phyloP scores from a whole-genome alignment of 2,113 vertebrate genomes.

The Apteryx mantelli region DNA sequence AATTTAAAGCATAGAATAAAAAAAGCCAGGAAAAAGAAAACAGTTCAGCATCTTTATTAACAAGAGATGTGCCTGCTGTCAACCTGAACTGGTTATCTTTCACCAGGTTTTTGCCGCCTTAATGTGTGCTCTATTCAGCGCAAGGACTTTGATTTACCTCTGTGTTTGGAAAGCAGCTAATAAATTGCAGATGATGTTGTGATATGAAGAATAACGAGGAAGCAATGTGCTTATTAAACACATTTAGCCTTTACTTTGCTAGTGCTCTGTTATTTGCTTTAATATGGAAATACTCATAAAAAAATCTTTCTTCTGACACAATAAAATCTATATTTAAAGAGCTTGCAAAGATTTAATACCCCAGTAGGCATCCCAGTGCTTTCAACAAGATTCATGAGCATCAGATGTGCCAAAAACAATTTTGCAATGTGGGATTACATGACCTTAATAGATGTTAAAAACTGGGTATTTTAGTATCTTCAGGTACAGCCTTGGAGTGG shows the following conservation, averaged over 20 bases:
- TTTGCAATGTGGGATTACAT: not conserved
- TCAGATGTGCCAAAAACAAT: slow-evolving; percentile 9
- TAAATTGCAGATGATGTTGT: not conserved
- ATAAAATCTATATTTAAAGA: slow-evolving; percentile 23
- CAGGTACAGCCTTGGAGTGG: not conserved
- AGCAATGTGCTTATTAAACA: not conserved
- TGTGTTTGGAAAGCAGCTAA: not conserved
- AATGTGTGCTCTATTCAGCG: not conserved
- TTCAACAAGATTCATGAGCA: not conserved
- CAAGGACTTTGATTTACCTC: not conserved
- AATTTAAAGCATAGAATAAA: not conserved
- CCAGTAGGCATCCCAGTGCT: not conserved
- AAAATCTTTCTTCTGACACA: not conserved
- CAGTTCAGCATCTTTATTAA: not conserved
- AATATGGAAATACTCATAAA: slow-evolving; percentile 4
- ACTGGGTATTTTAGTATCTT: not conserved
- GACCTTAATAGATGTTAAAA: slow-evolving; percentile 12
- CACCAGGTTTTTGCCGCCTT: not conserved
- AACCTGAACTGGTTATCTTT: not conserved
- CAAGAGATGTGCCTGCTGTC: not conserved
- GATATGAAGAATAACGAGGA: not conserved
- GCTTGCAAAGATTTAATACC: slow-evolving; percentile 40
- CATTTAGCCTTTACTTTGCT: not conserved
- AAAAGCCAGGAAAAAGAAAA: not conserved
- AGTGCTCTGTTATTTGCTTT: not conserved